A percentile compares a stretch with the other conserved stretches of the same genome.
Conservation (phyloP, 2,888 invertebrate species). For the Synergus umbraculus region DNA sequence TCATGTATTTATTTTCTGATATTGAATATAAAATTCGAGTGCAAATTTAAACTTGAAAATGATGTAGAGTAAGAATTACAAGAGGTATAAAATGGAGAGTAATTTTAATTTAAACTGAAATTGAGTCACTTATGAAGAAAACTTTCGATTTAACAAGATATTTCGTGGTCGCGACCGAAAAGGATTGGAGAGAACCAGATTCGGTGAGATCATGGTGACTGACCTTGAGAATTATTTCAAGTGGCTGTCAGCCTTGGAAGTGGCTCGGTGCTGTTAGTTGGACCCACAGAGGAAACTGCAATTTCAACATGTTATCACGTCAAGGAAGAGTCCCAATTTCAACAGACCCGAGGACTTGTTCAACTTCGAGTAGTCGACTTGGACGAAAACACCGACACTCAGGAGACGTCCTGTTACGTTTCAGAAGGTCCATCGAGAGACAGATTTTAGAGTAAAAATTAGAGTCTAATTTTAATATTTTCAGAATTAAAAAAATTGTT, state of each 20-base stretch:
- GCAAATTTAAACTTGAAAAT: neutral
- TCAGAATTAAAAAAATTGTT: neutral
- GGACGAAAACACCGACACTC: conserved; percentile 68
- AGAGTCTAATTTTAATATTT: conserved; percentile 36
- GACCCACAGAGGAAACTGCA: conserved; percentile 47
- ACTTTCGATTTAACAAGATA: conserved; percentile 48
- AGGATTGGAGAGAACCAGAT: conserved; percentile 39
- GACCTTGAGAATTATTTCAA: conserved; percentile 72
- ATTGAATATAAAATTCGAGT: neutral
- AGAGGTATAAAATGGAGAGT: neutral
- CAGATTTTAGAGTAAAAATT: conserved; percentile 38
- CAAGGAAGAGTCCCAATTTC: conserved; percentile 43
- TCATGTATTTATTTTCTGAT: neutral
- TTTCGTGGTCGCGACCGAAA: conserved; percentile 40
- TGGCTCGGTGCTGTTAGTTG: conserved; percentile 72
- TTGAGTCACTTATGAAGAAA: conserved; percentile 12
- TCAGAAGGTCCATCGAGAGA: conserved; percentile 68
- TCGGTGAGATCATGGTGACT: conserved; percentile 57
- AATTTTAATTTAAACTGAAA: conserved; percentile 8
- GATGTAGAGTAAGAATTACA: neutral
- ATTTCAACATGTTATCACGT: conserved; percentile 49
- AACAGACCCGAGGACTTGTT: conserved; percentile 76
- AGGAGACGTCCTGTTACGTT: conserved; percentile 74
- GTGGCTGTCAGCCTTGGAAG: conserved; percentile 75
- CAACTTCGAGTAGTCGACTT: conserved; percentile 70